These are phyloP conservation scores for Polypedilum pembai DNA, from an alignment of 1,140 invertebrate species.

Conservation along the genomic window DNA sequence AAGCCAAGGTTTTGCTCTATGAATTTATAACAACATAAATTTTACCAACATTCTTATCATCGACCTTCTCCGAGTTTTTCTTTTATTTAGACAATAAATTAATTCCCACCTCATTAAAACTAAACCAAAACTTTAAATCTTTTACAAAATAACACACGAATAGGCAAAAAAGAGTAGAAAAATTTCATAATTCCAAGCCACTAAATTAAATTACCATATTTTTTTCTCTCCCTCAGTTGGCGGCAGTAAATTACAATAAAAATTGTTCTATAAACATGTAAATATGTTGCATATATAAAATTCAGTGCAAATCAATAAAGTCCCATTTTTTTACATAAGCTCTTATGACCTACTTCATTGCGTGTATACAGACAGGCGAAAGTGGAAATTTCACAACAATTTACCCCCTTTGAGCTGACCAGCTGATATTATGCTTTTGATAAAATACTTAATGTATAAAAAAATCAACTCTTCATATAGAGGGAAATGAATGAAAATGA, in stretches of 20 bases:
- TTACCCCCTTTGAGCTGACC: background rate
- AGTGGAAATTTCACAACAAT: background rate
- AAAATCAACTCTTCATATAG: background rate
- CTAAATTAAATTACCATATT: background rate
- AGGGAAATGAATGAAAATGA: background rate
- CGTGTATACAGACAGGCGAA: background rate
- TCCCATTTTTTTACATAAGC: background rate
- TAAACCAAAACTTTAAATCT: too few species aligned
- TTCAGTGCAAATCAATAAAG: conserved; percentile 4
- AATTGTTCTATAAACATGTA: conserved; percentile 12
- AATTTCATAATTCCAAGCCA: too few species aligned
- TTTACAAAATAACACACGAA: too few species aligned
- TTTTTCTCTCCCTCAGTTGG: background rate
- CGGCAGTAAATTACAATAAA: conserved; percentile 6
- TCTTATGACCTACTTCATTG: background rate
- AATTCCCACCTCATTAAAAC: too few species aligned
- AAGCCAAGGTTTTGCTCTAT: too few species aligned
- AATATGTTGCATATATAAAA: conserved; percentile 12
- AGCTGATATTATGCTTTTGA: background rate
- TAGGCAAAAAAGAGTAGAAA: too few species aligned
- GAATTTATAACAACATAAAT: too few species aligned
- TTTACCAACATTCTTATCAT: too few species aligned
- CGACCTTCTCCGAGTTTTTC: too few species aligned
- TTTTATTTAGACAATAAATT: too few species aligned
- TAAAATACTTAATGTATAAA: background rate